phyloP scores from a whole-genome alignment of 2,113 vertebrate species.

The Anser cygnoides region DNA sequence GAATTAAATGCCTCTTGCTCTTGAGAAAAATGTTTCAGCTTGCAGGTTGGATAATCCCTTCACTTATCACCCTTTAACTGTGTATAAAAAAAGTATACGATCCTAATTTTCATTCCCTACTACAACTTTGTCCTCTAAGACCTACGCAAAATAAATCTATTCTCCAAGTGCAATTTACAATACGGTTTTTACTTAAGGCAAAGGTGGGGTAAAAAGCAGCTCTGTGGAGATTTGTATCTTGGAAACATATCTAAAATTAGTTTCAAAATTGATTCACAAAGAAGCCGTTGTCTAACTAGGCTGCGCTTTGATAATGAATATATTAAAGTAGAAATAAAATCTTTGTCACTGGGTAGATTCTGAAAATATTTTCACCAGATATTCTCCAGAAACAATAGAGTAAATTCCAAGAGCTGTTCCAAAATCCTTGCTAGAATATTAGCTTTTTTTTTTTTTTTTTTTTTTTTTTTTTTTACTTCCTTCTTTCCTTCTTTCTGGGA shows the following conservation, averaged over 20 bases:
- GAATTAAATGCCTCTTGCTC: conserved; percentile 20
- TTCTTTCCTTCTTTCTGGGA: background rate
- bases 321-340: background rate
- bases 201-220: background rate
- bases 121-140: background rate
- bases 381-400: background rate
- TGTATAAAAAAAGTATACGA: background rate
- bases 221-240: background rate
- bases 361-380: background rate
- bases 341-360: background rate
- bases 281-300: background rate
- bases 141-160: background rate
- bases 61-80: background rate
- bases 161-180: background rate
- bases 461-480: background rate
- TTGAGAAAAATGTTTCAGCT: conserved; percentile 9
- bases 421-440: background rate
- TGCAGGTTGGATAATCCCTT: background rate
- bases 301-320: background rate
- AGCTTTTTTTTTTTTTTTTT: background rate
- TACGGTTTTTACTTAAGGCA: background rate
- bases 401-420: background rate
- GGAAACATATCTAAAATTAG: background rate
- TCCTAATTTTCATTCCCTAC: background rate
- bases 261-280: background rate